Evolutionary conservation across 92 coral and sea anemone species (phyloP).

Genomic region (Blastomussa wellsi): DNA sequence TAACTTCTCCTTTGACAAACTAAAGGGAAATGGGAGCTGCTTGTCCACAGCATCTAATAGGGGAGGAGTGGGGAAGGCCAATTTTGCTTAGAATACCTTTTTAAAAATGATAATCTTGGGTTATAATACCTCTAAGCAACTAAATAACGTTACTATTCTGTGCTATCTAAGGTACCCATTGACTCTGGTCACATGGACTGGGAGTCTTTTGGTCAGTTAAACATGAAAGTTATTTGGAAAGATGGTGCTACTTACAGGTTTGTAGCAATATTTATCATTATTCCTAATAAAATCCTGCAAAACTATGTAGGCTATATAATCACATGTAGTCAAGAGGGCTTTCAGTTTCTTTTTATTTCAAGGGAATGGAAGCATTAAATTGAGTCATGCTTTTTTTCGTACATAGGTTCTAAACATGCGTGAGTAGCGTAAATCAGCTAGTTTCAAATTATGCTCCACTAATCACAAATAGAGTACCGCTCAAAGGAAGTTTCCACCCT

Average conservation of each 20-base stretch:
- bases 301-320: too few species aligned
- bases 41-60: too few species aligned
- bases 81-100: background rate
- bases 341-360: background rate
- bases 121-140: background rate
- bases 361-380: background rate
- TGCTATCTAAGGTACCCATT: slow-evolving; percentile 8
- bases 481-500: too few species aligned
- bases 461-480: too few species aligned
- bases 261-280: background rate
- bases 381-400: background rate
- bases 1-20: background rate
- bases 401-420: background rate
- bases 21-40: background rate
- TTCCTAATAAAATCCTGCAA: too few species aligned
- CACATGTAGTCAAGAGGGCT: too few species aligned
- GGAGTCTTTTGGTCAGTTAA: slow-evolving; percentile 61
- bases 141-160: background rate
- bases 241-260: slow-evolving; percentile 59
- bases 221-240: slow-evolving; percentile 68
- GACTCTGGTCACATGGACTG: background rate
- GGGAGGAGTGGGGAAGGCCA: background rate
- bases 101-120: background rate
- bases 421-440: too few species aligned
- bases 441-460: too few species aligned